Base-by-base conservation (phyloP, 2,888 invertebrate species). In the Heliconius cydno region DNA sequence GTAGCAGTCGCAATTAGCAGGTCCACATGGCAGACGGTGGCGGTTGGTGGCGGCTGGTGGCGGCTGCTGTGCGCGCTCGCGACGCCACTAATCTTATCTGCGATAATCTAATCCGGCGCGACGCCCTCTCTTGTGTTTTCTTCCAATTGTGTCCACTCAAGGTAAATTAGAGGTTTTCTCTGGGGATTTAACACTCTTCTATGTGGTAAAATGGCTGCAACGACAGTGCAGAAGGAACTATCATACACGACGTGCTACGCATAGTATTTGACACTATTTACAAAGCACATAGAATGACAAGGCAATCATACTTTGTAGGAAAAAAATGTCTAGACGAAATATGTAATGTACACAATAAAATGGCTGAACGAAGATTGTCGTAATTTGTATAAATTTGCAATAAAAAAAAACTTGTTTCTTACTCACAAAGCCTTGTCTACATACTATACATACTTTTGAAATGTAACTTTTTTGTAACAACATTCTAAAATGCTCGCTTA, bases 101-200 rank as follows among this genome's bases (percentile, higher is more conserved):
- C 86, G 85, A 91, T 94, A 94, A 94, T 94, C 94, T 92, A 94
- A 95, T 94, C 91, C 90, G 85, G 85, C 90, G 89, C 91, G 92
- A 90, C 91, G 91, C 91, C 91, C 92, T 92, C 92, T 92, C 93
- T 93, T 89, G 92, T 93, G 92, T 94, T 94, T 94, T 94, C 94
- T 94, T 94, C 90, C 92, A 94, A 92, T 94, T 92, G 94, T 92
- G 94, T 93, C 92, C 93, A 94, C 90, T 93, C 92, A 89, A 92
- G 92, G 92, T 93, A 92, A 93, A 94, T 94, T 94, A 93, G 90
- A 91, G 88, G 88, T 91, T 92, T 90, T 92, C 94, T 92, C 92
- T 83, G 79, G 92, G 87, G 93, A 92, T 85, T 90, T 88, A 84
- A 88, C 89, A 90, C 22, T 60, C 73, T 34, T 38, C n/a, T n/a